These are phyloP conservation scores for Climacteris rufus DNA, from an alignment of 2,113 vertebrate species.

Conservation along the genomic window DNA sequence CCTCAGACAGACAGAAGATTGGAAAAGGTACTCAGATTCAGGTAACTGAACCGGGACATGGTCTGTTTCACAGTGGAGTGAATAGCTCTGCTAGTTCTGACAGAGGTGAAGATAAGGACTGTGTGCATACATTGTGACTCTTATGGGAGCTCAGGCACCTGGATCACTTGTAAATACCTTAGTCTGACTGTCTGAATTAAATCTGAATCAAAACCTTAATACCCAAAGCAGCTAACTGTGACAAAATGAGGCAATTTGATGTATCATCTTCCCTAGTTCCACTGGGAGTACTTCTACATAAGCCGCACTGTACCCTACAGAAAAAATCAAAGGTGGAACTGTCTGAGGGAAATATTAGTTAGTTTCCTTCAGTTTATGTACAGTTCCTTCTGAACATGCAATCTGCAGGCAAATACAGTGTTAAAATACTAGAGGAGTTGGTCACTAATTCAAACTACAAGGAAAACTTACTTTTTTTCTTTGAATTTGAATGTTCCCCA, in stretches of 20 bases:
- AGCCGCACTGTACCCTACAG: not conserved
- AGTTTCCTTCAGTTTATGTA: not conserved
- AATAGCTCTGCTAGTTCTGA: not conserved
- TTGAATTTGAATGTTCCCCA: not conserved
- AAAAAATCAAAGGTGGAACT: not conserved
- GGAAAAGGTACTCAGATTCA: not conserved
- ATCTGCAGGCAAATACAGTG: not conserved
- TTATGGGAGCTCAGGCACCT: not conserved
- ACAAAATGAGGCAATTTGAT: not conserved
- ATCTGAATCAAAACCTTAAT: not conserved
- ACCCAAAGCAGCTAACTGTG: not conserved
- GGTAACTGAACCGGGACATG: not conserved
- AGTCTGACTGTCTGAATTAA: not conserved
- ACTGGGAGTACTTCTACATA: not conserved
- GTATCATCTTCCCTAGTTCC: not conserved
- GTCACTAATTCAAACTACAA: not conserved
- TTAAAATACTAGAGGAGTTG: not conserved
- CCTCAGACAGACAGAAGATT: not conserved
- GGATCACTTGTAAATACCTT: not conserved
- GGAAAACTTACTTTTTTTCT: not conserved
- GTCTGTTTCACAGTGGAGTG: not conserved
- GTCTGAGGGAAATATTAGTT: not conserved
- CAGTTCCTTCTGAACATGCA: not conserved
- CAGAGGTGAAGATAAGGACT: not conserved
- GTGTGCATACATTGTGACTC: fast-evolving